These are phyloP conservation scores for Drosophila ficusphila DNA, from an alignment of 1,140 invertebrate species.

Conservation along the genomic window DNA sequence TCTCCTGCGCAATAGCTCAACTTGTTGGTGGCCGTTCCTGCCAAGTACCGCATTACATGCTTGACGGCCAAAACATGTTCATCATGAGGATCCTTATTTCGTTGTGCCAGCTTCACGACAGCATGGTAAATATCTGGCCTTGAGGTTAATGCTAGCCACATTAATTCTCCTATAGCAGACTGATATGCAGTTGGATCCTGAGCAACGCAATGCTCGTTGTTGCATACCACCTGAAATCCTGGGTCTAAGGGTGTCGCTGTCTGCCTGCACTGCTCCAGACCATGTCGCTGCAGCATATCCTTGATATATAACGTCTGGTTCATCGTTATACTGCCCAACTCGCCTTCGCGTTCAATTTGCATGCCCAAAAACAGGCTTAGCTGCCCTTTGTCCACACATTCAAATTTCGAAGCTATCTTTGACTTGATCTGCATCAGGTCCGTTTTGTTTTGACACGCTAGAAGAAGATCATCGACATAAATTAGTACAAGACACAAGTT, in stretches of 20 bases:
- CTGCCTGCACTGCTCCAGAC: not conserved
- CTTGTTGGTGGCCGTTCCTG: not conserved
- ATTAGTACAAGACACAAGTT: not conserved
- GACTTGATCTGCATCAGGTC: too few species aligned
- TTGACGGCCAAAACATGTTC: not conserved
- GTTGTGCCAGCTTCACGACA: not conserved
- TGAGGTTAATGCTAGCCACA: conserved; percentile 3
- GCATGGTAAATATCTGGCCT: conserved; percentile 4
- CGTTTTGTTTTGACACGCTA: too few species aligned
- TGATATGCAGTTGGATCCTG: too few species aligned
- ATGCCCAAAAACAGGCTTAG: not conserved
- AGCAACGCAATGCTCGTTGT: too few species aligned
- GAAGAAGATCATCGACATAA: not conserved
- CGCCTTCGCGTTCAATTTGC: not conserved
- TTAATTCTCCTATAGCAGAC: not conserved
- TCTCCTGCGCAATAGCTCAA: not conserved
- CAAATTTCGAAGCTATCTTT: too few species aligned
- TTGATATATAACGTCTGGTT: too few species aligned
- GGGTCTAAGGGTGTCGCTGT: conserved; percentile 1
- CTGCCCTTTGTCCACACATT: too few species aligned
- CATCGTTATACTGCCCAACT: too few species aligned
- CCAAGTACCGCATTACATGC: conserved; percentile 1
- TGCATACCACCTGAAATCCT: conserved; percentile 4
- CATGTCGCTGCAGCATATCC: not conserved
- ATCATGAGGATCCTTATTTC: not conserved